Base-by-base conservation (phyloP, 2,113 vertebrate species). In the Cyanoderma ruficeps region DNA sequence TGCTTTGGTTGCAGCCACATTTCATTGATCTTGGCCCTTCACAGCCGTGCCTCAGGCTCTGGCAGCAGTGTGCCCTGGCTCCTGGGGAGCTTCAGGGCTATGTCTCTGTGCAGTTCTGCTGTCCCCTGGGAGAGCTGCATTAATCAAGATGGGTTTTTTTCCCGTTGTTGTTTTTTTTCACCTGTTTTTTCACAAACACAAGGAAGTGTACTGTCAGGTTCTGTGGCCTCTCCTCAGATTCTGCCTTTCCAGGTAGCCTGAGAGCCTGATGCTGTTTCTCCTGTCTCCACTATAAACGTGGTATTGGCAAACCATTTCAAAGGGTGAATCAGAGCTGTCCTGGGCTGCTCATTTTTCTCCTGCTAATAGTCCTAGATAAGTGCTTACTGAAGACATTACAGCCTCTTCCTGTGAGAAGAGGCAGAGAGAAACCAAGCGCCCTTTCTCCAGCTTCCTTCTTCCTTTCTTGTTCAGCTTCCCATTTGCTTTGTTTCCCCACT, bases 81-180 rank as follows among this genome's bases (percentile, higher is more conserved):
- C 16, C 55, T 0, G 0, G 28, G 25, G 44, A 79, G 18, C 31
- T 31, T 15, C 8, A 7, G 63, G 63, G 24, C 37, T 16, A 2
- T 3, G 3, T 81, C 64, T 59, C 49, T 87, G 27, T 85, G 78
- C 50, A 21, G 44, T 6, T 65, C 79, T 49, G 15, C 77, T 65
- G 15, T 64, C 39, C 47, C 37, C 64, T 41, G 59, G 63, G 53
- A 56, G 31, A 81, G 63, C 83, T 74, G 39, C 28, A 39, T 63
- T 39, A 61, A 46, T 49, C 33, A 49, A 55, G 55, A 77, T 61
- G 21, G 7, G 5, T 3, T 9, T 18, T 37, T 17, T 3, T 10
- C 20, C 4, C 0, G 0, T 5, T 16, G 44, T 8, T 20, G 8
- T 23, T 10, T 10, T 15, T 15, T 23, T 18, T 17, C 25, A 19